Evolutionary conservation across 1,140 invertebrate genomes (phyloP).

Genomic region (Argopecten irradians): DNA sequence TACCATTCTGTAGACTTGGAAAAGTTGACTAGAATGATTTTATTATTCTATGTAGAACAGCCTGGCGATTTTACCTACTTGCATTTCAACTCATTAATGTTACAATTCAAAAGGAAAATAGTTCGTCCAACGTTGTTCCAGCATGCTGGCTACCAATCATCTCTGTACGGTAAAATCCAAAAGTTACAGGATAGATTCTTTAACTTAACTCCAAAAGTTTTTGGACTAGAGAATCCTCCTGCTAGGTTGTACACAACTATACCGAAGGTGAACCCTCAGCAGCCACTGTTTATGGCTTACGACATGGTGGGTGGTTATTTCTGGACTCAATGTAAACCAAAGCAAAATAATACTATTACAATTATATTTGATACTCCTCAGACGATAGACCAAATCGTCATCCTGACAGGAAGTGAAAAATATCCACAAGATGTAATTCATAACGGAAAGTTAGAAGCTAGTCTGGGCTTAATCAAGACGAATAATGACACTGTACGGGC

Average conservation of each 20-base stretch:
- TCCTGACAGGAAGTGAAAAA: conserved; percentile 43
- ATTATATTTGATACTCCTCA: conserved; percentile 53
- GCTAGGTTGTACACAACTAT: conserved; percentile 52
- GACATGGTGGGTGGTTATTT: conserved; percentile 44
- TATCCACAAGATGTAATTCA: conserved; percentile 46
- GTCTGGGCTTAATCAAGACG: conserved; percentile 34
- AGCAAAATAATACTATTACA: conserved; percentile 41
- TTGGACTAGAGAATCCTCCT: conserved; percentile 52
- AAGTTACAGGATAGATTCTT: conserved; percentile 85
- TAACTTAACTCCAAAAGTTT: conserved; percentile 35
- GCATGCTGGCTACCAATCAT: conserved; percentile 71
- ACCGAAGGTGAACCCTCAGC: conserved; percentile 25
- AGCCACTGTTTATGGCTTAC: conserved; percentile 46
- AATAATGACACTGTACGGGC: background rate
- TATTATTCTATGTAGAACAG: conserved; percentile 72
- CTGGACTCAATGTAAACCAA: conserved; percentile 43
- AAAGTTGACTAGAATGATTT: conserved; percentile 63
- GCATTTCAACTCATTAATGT: conserved; percentile 66
- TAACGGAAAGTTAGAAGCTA: conserved; percentile 35
- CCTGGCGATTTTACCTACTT: conserved; percentile 71
- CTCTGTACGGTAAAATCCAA: conserved; percentile 92
- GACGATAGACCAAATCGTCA: conserved; percentile 38
- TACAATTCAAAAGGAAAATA: conserved; percentile 51
- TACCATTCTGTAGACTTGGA: conserved; percentile 65
- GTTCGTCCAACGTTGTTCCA: conserved; percentile 70